phyloP scores from a whole-genome alignment of 2,113 vertebrate species.

The Heptranchias perlo region DNA sequence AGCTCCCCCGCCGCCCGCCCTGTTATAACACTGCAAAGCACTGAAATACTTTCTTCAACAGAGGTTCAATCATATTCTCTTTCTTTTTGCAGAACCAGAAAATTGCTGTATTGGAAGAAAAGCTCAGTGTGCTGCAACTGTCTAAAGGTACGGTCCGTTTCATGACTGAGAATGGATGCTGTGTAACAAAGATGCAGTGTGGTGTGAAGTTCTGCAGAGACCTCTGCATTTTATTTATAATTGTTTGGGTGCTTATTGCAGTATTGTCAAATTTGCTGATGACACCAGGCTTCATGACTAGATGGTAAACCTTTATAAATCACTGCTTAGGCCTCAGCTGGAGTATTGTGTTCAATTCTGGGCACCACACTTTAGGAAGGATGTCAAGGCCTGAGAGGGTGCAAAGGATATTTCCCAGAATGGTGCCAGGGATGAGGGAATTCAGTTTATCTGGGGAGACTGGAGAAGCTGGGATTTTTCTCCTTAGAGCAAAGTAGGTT shows the following conservation, averaged over 20 bases:
- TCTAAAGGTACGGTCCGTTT: conserved; percentile 52
- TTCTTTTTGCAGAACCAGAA: conserved; percentile 59
- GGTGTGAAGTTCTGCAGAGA: background rate
- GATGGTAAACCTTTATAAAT: background rate
- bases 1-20: background rate
- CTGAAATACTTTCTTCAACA: background rate
- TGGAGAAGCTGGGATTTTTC: background rate
- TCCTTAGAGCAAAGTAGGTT: background rate
- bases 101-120: conserved; percentile 65
- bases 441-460: background rate
- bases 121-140: conserved; percentile 55
- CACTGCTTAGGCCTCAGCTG: background rate
- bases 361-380: background rate
- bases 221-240: background rate
- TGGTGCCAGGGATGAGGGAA: too few relatives aligned
- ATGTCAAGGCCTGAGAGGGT: background rate
- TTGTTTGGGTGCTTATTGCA: background rate
- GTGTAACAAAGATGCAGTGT: background rate
- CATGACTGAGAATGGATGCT: background rate
- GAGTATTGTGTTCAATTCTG: background rate
- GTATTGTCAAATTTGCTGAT: background rate
- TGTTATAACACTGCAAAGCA: background rate
- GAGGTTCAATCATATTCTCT: background rate
- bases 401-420: background rate
- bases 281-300: background rate